A percentile compares a stretch with the other conserved stretches of the same genome.
phyloP scores from a whole-genome alignment of 2,113 vertebrate genomes.

The Zosterops pallidus region DNA sequence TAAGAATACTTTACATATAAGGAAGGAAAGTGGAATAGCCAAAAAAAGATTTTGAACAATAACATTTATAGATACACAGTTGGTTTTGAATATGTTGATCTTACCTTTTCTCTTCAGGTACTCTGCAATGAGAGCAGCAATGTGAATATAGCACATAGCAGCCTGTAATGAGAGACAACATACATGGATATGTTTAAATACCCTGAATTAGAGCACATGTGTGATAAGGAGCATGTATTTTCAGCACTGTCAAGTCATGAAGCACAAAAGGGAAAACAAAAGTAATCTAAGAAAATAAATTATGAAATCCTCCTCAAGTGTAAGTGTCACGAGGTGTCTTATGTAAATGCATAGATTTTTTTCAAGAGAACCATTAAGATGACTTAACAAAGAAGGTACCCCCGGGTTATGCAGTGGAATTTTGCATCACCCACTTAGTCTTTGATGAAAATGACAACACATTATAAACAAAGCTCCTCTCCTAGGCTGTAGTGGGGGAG shows the following conservation, averaged over 20 bases:
- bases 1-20: neutral
- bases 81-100: neutral
- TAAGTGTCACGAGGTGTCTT: neutral
- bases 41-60: neutral
- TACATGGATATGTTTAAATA: neutral
- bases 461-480: neutral
- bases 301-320: neutral
- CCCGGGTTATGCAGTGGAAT: neutral
- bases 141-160: constrained; percentile 98
- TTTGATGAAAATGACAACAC: neutral
- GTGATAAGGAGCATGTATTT: neutral
- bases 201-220: neutral
- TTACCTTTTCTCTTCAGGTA: constrained; percentile 97
- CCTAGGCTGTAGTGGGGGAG: rapidly evolving
- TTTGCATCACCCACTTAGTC: neutral
- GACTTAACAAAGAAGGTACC: neutral
- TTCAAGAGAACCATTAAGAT: neutral
- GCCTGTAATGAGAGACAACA: constrained; percentile 75
- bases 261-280: neutral
- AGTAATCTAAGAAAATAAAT: neutral
- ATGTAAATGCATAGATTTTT: neutral
- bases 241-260: neutral
- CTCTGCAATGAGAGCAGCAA: constrained; percentile 95
- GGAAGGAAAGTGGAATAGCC: neutral
- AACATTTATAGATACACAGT: neutral